These are phyloP conservation scores for Osmerus eperlanus DNA, from an alignment of 2,113 vertebrate genomes.

Conservation along the genomic window DNA sequence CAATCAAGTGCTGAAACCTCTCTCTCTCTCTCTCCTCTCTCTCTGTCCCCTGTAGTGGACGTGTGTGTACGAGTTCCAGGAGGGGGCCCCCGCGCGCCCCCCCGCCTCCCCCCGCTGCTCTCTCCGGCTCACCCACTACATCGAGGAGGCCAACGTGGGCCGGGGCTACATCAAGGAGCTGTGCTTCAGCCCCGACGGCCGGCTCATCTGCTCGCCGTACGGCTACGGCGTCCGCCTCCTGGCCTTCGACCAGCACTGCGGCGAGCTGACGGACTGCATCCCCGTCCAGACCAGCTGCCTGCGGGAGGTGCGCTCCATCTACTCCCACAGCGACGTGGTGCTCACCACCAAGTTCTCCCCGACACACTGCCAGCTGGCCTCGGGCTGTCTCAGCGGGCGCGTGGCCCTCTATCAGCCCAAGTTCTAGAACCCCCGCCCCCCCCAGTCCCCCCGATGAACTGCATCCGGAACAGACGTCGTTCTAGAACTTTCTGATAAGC, in stretches of 20 bases:
- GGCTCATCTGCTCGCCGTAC: slow-evolving; percentile 95
- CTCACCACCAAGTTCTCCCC: slow-evolving; percentile 99
- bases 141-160: slow-evolving; percentile 96
- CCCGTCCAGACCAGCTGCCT: slow-evolving; percentile 87
- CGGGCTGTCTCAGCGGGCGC: slow-evolving; percentile 96
- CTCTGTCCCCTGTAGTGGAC: slow-evolving; percentile 81
- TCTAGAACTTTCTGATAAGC: slow-evolving; percentile 5
- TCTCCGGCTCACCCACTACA: slow-evolving; percentile 91
- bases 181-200: slow-evolving; percentile 96
- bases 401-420: slow-evolving; percentile 98
- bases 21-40: slow-evolving; percentile 28
- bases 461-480: neutral
- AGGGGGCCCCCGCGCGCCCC: slow-evolving; percentile 76
- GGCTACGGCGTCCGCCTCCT: slow-evolving; percentile 94
- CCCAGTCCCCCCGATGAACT: neutral
- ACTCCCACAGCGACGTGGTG: slow-evolving; percentile 96
- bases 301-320: slow-evolving; percentile 91
- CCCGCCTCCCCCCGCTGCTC: slow-evolving; percentile 89
- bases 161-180: slow-evolving; percentile 97
- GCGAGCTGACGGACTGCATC: slow-evolving; percentile 93
- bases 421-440: slow-evolving; percentile 75
- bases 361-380: slow-evolving; percentile 98
- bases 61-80: slow-evolving; percentile 98
- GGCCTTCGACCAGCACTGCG: slow-evolving; percentile 88
- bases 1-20: neutral